Evolutionary conservation across 2,797 vertebrate genomes (phyloP).

Genomic region (Acipenser transmontanus): DNA sequence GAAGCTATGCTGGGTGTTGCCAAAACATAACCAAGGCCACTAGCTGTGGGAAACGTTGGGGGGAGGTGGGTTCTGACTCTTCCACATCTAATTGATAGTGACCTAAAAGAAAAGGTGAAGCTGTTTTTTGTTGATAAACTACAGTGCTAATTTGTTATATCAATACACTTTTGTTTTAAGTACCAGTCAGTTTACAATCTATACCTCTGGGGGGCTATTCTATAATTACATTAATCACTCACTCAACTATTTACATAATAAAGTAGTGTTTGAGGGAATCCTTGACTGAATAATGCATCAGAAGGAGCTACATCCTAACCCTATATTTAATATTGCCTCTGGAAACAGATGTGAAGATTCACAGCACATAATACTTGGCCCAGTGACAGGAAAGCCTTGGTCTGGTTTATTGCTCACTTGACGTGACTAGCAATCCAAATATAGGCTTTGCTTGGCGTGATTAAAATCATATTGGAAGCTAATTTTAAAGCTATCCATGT

Average conservation of each 20-base stretch:
- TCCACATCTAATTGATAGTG: too few relatives aligned
- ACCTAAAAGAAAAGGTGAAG: too few relatives aligned
- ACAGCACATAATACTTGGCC: background rate
- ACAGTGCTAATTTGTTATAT: too few relatives aligned
- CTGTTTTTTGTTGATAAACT: too few relatives aligned
- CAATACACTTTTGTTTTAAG: too few relatives aligned
- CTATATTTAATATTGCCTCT: conserved; percentile 1
- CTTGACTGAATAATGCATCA: conserved; percentile 6
- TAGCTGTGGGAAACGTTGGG: too few relatives aligned
- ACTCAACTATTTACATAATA: conserved; percentile 5
- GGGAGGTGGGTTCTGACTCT: too few relatives aligned
- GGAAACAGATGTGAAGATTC: conserved; percentile 2
- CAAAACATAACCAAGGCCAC: too few relatives aligned
- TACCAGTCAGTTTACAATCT: too few relatives aligned
- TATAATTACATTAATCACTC: too few relatives aligned
- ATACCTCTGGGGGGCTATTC: too few relatives aligned
- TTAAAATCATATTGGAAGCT: background rate
- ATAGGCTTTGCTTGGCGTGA: background rate
- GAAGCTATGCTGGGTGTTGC: too few relatives aligned
- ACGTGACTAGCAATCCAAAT: background rate
- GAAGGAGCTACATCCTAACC: background rate
- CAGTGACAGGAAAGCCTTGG: background rate
- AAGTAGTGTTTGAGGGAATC: conserved; percentile 1
- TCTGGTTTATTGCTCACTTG: conserved; percentile 3
- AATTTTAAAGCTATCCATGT: background rate